A percentile compares a stretch with the other conserved stretches of the same genome.
Evolutionary conservation across 2,888 invertebrate genomes (phyloP).

Genomic region (Cepaea hortensis): DNA sequence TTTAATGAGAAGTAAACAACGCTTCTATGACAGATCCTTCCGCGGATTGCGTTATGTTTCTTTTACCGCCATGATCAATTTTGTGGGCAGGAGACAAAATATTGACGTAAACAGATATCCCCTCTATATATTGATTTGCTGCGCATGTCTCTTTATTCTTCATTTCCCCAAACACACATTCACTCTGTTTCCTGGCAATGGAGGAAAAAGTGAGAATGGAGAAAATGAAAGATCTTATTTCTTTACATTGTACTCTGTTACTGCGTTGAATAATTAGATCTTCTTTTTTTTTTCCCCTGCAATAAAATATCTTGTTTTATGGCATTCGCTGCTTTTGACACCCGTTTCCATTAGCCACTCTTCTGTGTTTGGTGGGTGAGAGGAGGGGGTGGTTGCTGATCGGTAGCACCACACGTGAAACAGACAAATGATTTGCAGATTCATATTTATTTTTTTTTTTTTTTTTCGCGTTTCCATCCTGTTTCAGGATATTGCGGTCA

Average conservation of each 20-base stretch:
- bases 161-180: constrained; percentile 11
- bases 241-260: neutral
- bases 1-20: constrained; percentile 28
- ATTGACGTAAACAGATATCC: constrained; percentile 22
- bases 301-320: too few species aligned
- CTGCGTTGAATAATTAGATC: neutral
- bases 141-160: neutral
- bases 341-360: too few species aligned
- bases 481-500: too few species aligned
- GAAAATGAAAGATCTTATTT: neutral
- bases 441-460: too few species aligned
- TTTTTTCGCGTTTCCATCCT: too few species aligned
- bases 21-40: constrained; percentile 1
- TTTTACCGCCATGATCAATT: neutral
- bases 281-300: neutral
- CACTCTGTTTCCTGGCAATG: neutral
- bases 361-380: too few species aligned
- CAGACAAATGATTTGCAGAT: too few species aligned
- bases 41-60: neutral
- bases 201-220: neutral
- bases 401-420: too few species aligned
- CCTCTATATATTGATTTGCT: constrained; percentile 32
- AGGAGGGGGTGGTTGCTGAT: too few species aligned
- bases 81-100: constrained; percentile 22
- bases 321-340: too few species aligned